Evolutionary conservation across 2,113 vertebrate genomes (phyloP), one percentile per base, ranked within the genome.

Genomic region (Jacana jacana): DNA sequence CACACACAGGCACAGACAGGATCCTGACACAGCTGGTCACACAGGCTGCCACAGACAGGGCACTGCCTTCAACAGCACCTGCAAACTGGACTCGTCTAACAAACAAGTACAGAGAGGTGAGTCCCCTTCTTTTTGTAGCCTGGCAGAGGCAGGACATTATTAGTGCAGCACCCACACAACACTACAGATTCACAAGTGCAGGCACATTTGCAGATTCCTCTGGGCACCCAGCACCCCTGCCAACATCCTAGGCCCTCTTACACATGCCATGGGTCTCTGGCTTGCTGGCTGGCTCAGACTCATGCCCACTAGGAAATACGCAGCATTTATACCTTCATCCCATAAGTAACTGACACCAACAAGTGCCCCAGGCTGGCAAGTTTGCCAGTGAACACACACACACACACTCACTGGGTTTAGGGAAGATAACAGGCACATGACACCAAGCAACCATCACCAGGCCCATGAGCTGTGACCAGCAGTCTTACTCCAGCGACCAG

Each of bases 1-100:
- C 1, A 46, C 33, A 72, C 23, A 39, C 2, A 5, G 23, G 15
- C 16, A 49, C 51, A 15, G 0, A 0, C 9, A 52, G 55, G 33
- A 44, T 35, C 65, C 51, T 66, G 52, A 28, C 51, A 88, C 1
- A 6, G 5, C 19, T 49, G n/a, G 33, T 70, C 71, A 55, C 31
- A 37, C 10, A 71, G 24, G 25, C 27, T 65, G 35, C 17, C 63
- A 49, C 55, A 39, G 57, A 44, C 13, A 37, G 57, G 11, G 18
- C 2, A 2, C 15, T 49, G 42, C 55, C 49, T 49, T 70, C 42
- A 51, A 35, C 40, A 51, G 30, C 51, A 52, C 42, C 13, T 12
- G 18, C 11, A 71, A 10, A 52, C 30, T 48, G 51, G 12, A 46
- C 65, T 40, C 24, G 4, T 10, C 9, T 55, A 63, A 44, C 73